Conservation (phyloP, 2,797 vertebrate genomes). For the Micropoecilia bifurca region DNA sequence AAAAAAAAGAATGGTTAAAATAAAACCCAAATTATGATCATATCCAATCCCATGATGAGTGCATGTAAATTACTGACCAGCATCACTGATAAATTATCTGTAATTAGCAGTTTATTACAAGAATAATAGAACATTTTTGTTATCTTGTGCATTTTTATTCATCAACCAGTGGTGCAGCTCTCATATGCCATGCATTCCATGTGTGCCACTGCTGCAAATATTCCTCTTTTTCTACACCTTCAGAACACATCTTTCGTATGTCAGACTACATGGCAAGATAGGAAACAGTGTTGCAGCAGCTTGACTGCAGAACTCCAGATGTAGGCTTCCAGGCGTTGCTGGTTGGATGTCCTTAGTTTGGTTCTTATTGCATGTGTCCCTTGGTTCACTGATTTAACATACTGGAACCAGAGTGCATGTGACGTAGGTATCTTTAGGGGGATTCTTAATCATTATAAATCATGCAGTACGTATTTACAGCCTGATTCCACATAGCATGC, state of each 20-base stretch:
- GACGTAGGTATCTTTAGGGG: conserved; percentile 52
- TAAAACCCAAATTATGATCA: not conserved
- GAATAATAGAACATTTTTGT: conserved; percentile 68
- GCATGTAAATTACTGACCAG: not conserved
- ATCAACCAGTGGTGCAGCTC: conserved; percentile 15
- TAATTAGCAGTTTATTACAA: conserved; percentile 57
- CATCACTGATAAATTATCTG: conserved; percentile 55
- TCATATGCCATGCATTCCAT: not conserved
- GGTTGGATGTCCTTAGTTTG: conserved; percentile 44
- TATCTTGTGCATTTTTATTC: conserved; percentile 71
- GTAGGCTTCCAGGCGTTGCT: conserved; percentile 41
- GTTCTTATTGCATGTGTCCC: conserved; percentile 36
- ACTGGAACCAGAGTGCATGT: conserved; percentile 46
- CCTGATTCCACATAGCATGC: conserved; percentile 29
- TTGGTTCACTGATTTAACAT: conserved; percentile 58
- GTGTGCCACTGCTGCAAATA: not conserved
- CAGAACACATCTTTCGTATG: not conserved
- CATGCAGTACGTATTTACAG: conserved; percentile 59
- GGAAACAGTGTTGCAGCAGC: not conserved
- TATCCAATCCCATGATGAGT: not conserved
- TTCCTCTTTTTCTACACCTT: not conserved
- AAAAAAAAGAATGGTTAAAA: not conserved
- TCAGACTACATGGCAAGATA: not conserved
- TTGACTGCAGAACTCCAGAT: conserved; percentile 38
- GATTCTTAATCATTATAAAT: conserved; percentile 70